Conservation (phyloP, 2,888 invertebrate genomes). For the Antheraea assamensis region DNA sequence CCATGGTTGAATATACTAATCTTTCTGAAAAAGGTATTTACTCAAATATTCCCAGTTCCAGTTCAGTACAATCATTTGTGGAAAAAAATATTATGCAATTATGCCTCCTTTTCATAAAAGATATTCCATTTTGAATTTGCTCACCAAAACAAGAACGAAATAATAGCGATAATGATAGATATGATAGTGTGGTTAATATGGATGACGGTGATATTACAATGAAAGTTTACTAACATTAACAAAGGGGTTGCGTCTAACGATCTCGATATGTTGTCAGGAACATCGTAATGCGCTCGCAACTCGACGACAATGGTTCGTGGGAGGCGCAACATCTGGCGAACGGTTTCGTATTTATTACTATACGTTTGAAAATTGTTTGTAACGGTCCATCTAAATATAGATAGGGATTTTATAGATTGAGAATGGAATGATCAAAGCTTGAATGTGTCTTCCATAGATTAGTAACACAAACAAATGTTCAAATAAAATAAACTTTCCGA, state of each 20-base stretch:
- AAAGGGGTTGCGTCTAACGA: constrained; percentile 15
- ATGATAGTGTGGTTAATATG: neutral
- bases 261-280: constrained; percentile 20
- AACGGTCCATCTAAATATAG: constrained; percentile 35
- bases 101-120: no score
- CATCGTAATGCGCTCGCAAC: constrained; percentile 11
- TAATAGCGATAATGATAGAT: no score
- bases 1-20: no score
- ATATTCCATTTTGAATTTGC: no score
- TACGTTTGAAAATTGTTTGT: constrained; percentile 32
- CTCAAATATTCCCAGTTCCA: no score
- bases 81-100: no score
- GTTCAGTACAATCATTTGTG: no score
- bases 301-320: constrained; percentile 42
- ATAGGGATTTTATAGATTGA: constrained; percentile 27
- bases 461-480: neutral
- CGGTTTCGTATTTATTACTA: constrained; percentile 23
- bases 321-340: constrained; percentile 50
- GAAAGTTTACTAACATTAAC: constrained; percentile 13
- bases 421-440: constrained; percentile 8
- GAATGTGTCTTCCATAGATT: constrained; percentile 11
- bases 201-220: neutral
- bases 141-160: no score
- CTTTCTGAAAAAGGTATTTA: no score
- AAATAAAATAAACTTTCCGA: no score